Evolutionary conservation across 1,140 invertebrate genomes (phyloP).

Genomic region (Penaeus indicus): DNA sequence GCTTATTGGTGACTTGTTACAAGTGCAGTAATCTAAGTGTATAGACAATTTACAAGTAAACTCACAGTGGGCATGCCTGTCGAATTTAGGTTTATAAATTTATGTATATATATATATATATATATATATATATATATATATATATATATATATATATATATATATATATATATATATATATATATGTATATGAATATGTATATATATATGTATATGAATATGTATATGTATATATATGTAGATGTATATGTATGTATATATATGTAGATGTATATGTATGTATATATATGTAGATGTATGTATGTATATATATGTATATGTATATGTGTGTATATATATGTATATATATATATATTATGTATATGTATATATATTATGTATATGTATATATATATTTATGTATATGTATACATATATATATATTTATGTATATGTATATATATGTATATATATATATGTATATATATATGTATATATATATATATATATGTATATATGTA

Average conservation of each 20-base stretch:
- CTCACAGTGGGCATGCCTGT: no score
- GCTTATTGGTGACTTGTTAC: no score
- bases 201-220: not conserved
- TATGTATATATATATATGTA: not conserved
- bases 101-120: no score
- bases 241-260: not conserved
- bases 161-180: not conserved
- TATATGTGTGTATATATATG: not conserved
- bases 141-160: no score
- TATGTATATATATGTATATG: not conserved
- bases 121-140: no score
- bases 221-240: slow-evolving; percentile 6
- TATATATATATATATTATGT: slow-evolving; percentile 7
- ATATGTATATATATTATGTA: not conserved
- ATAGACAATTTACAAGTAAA: no score
- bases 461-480: slow-evolving; percentile 12
- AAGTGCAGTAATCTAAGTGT: no score
- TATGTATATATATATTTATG: not conserved
- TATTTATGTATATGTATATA: slow-evolving; percentile 16
- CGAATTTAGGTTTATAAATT: no score
- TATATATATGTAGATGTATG: not conserved
- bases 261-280: not conserved
- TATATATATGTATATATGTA: not conserved
- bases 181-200: not conserved
- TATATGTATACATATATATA: not conserved